These are phyloP conservation scores for Pseudochirops corinnae DNA, from an alignment of 2,797 vertebrate species.

Conservation along the genomic window DNA sequence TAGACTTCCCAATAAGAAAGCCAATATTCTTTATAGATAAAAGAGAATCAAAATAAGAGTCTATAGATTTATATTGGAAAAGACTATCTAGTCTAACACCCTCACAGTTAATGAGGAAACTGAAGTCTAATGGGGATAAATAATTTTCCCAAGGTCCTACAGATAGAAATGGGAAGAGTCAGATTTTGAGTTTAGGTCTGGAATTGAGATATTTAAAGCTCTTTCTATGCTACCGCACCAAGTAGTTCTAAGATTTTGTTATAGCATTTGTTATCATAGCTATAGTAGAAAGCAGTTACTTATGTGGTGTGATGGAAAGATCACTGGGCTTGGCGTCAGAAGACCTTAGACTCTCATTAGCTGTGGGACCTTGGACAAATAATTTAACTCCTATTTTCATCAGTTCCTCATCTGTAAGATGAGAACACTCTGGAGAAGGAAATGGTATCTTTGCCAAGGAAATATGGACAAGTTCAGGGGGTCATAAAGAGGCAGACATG, in stretches of 20 bases:
- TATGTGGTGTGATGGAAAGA: background rate
- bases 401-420: too few relatives aligned
- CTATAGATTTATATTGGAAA: background rate
- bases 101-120: background rate
- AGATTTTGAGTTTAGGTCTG: background rate
- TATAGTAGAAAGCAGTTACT: background rate
- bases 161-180: background rate
- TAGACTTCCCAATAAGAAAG: background rate
- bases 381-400: too few relatives aligned
- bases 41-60: background rate
- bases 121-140: background rate
- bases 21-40: background rate
- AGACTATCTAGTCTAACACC: background rate
- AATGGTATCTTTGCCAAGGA: too few relatives aligned
- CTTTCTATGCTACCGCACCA: background rate
- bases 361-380: too few relatives aligned
- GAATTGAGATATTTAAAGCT: background rate
- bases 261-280: background rate
- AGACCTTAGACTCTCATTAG: too few relatives aligned
- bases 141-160: background rate
- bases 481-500: too few relatives aligned
- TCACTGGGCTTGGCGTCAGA: too few relatives aligned
- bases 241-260: background rate
- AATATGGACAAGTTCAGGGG: too few relatives aligned
- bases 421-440: too few relatives aligned